These are phyloP conservation scores for Herpetotheres cachinnans DNA, from an alignment of 2,113 vertebrate genomes.

Conservation along the genomic window DNA sequence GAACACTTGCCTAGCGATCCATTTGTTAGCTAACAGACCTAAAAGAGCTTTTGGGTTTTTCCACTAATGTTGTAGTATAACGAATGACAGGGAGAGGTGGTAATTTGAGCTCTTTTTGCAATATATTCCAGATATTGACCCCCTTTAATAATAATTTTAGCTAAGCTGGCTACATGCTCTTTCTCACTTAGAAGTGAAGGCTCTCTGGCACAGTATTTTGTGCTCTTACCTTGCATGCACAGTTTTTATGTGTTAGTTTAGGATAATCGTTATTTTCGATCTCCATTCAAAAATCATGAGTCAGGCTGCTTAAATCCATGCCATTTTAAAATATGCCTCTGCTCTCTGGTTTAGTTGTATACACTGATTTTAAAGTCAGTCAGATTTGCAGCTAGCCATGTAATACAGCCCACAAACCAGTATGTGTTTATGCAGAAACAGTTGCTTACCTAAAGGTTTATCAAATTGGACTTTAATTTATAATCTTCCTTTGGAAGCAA, in stretches of 20 bases:
- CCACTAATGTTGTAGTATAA: background rate
- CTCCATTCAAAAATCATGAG: background rate
- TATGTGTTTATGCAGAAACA: constrained; percentile 34
- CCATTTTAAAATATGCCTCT: background rate
- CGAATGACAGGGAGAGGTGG: background rate
- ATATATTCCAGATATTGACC: background rate
- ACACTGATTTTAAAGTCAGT: constrained; percentile 16
- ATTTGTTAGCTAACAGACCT: constrained; percentile 5
- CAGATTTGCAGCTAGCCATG: constrained; percentile 3
- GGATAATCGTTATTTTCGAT: constrained; percentile 28
- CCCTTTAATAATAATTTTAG: constrained; percentile 10
- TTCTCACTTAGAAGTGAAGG: background rate
- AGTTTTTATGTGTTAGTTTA: background rate
- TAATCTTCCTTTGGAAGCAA: constrained; percentile 20
- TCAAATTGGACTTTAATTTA: constrained; percentile 26
- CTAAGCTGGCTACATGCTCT: background rate
- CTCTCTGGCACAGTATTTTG: background rate
- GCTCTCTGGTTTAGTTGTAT: background rate
- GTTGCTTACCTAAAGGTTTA: constrained; percentile 47
- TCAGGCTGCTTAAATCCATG: background rate
- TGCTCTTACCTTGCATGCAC: background rate
- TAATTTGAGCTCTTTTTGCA: background rate
- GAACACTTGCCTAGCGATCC: background rate
- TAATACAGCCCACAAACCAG: constrained; percentile 35
- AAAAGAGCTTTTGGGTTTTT: constrained; percentile 9